Base-by-base conservation (phyloP, 2,888 invertebrate genomes). In the Ochropleura leucogaster region DNA sequence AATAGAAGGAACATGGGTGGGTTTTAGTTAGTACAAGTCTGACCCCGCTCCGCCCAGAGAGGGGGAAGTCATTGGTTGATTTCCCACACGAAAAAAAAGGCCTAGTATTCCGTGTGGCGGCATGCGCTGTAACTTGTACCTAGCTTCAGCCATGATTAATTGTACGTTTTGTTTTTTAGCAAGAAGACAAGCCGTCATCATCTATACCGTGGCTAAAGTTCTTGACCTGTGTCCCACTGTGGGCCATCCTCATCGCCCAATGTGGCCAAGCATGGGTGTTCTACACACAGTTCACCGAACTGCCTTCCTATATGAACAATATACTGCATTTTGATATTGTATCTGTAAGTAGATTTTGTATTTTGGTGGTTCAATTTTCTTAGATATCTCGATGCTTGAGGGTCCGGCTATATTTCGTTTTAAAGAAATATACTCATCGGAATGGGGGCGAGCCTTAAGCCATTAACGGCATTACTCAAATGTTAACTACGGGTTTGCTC, bases 191-290 rank as follows among this genome's bases (percentile, higher is more conserved):
- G 68, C 91, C 95, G 0, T 90, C 93, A 16, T 92, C 94, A 80
- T 94, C 97, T 0, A 97, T 98, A 85, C 98, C 98, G 0, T 98
- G 98, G 98, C 87, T 94, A 71, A 97, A 97, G 77, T 97, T 98
- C 88, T 90, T 98, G 30, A 98, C 97, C 0, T 98, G 98, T 68
- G 93, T 98, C 9, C 98, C 98, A 0, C 94, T 98, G 81, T 98
- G 98, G 98, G 98, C 98, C 8, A 98, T 98, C 80, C 95, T 98
- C 16, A 97, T 98, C 64, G 98, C 98, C 0, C 98, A 98, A 90
- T 98, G 98, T 87, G 98, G 98, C 46, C 98, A 98, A 89, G 97
- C 98, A 1, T 98, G 98, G 98, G 98, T 98, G 42, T 98, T 98
- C 95, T 98, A 98, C 94, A 98, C 98, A 68, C 98, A 98, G 89